Evolutionary conservation across 2,888 invertebrate species (phyloP).

Genomic region (Cyclophora albipunctata): DNA sequence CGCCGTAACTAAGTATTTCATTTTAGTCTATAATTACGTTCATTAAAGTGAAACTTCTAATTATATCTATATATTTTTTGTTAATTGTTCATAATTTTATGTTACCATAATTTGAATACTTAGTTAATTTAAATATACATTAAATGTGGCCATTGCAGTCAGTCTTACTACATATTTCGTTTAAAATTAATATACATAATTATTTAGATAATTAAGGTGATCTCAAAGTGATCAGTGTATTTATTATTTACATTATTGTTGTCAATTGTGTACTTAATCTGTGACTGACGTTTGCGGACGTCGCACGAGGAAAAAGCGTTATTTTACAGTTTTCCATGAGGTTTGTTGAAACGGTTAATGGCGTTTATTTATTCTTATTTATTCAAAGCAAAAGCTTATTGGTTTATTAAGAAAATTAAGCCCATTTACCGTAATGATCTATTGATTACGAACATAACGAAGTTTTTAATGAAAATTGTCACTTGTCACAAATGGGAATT

Average conservation of each 20-base stretch:
- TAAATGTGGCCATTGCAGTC: conserved; percentile 61
- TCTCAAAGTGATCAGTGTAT: conserved; percentile 74
- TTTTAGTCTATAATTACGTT: not conserved
- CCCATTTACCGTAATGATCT: too few relatives aligned
- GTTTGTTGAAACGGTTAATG: too few relatives aligned
- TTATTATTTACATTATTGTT: conserved; percentile 64
- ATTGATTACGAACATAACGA: too few relatives aligned
- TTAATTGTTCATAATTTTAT: conserved; percentile 48
- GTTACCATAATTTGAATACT: conserved; percentile 51
- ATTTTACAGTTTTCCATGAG: not conserved
- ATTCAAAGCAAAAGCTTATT: too few relatives aligned
- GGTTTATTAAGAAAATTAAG: too few relatives aligned
- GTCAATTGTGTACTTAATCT: conserved; percentile 68
- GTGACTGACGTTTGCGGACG: conserved; percentile 13
- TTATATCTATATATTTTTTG: conserved; percentile 29
- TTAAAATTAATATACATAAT: conserved; percentile 44
- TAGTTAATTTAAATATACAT: conserved; percentile 34
- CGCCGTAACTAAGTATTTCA: conserved; percentile 7
- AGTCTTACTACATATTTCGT: conserved; percentile 31
- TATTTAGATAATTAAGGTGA: conserved; percentile 63
- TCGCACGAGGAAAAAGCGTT: not conserved
- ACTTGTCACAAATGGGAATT: too few relatives aligned
- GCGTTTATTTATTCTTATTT: too few relatives aligned
- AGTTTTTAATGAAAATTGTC: too few relatives aligned
- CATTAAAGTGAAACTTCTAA: not conserved